These are phyloP conservation scores for Petrocephalus sullivani DNA, from an alignment of 2,797 vertebrate species.

Conservation along the genomic window DNA sequence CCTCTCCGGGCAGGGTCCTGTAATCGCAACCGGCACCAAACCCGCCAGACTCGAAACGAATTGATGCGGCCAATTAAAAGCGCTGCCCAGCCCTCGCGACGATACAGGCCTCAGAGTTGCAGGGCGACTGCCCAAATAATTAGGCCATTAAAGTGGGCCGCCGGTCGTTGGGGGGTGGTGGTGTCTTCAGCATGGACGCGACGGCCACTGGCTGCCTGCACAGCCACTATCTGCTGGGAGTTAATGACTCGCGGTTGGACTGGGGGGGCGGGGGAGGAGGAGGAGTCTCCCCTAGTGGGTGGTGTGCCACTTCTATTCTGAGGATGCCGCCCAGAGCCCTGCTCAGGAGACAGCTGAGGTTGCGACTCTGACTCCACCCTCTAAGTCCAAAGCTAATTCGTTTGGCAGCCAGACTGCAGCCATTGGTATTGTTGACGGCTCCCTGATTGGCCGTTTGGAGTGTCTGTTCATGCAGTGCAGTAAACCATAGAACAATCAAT, in stretches of 20 bases:
- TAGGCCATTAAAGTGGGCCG: slow-evolving; percentile 12
- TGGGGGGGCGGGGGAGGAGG: not conserved
- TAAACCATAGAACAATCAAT: not conserved
- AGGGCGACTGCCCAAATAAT: not conserved
- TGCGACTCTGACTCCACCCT: not conserved
- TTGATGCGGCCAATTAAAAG: slow-evolving; percentile 16
- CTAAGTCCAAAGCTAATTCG: not conserved
- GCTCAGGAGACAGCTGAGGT: not conserved
- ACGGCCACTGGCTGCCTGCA: slow-evolving; percentile 20
- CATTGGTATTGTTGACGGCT: not conserved
- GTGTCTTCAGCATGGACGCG: slow-evolving; percentile 31
- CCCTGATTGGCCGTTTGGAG: not conserved
- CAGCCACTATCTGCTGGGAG: slow-evolving; percentile 35
- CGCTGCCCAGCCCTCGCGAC: not conserved
- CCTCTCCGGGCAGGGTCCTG: not conserved
- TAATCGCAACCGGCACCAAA: not conserved
- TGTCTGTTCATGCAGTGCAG: not conserved
- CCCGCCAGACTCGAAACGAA: not conserved
- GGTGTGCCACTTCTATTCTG: not conserved
- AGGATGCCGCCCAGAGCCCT: not conserved
- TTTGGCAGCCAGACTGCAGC: not conserved
- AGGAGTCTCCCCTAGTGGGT: not conserved
- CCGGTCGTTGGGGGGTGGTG: not conserved
- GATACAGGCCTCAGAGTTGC: not conserved
- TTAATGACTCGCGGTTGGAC: slow-evolving; percentile 34